Percentiles rank a stretch among this genome's conserved stretches.
Conservation (phyloP, 1,140 invertebrate species). For the Stratiolaelaps scimitus region DNA sequence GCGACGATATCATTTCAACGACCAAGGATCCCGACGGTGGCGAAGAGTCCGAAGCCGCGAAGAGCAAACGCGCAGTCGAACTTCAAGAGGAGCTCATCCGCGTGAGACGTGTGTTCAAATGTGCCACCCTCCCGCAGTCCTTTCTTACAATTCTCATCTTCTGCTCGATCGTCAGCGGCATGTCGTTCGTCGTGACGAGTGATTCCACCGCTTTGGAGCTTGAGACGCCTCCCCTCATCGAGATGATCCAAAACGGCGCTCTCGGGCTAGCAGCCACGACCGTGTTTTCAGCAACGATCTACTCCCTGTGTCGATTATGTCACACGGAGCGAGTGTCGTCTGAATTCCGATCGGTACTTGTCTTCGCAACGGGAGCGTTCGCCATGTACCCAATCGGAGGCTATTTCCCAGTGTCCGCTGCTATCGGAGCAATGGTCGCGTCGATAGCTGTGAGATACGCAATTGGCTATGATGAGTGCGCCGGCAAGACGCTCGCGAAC, state of each 20-base stretch:
- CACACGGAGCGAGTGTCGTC: neutral
- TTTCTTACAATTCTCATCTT: neutral
- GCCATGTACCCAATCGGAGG: neutral
- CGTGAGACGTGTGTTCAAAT: neutral
- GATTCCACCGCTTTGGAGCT: neutral
- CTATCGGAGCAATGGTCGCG: neutral
- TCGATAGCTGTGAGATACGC: neutral
- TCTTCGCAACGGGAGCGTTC: neutral
- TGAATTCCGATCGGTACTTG: neutral
- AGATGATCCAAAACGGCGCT: neutral
- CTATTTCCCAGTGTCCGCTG: neutral
- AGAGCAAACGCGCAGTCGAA: too few species aligned
- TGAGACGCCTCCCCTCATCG: neutral
- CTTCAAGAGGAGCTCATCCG: neutral
- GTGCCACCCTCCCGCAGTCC: neutral
- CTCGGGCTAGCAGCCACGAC: neutral
- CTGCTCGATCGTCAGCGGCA: neutral
- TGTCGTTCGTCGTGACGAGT: neutral
- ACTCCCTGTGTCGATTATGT: neutral
- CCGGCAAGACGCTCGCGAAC: neutral
- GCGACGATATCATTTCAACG: neutral
- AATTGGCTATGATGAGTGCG: neutral
- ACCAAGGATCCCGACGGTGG: neutral
- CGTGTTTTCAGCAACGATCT: neutral
- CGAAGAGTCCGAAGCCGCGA: neutral